Percentiles rank a stretch among this genome's conserved stretches.
phyloP scores from a whole-genome alignment of 2,888 invertebrate species.

The Oxystoma pomonae region DNA sequence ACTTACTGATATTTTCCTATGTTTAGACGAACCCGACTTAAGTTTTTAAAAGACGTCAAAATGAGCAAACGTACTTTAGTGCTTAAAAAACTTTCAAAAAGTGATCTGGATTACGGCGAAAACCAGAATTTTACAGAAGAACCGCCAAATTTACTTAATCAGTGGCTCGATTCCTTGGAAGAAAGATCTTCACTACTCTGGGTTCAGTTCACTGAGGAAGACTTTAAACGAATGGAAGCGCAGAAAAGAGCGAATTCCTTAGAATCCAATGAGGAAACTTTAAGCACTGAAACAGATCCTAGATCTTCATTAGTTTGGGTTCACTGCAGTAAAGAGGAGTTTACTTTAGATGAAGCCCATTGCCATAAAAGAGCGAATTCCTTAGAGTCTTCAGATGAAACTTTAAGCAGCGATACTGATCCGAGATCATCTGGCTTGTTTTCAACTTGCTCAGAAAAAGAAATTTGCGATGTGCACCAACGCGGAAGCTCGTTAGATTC shows the following conservation, averaged over 20 bases:
- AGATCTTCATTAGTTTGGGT: slow-evolving; percentile 44
- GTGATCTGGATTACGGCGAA: background rate
- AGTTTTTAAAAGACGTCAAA: too few species aligned
- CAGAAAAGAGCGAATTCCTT: slow-evolving; percentile 35
- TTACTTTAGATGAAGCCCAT: slow-evolving; percentile 25
- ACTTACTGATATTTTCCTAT: too few species aligned
- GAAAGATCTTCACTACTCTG: slow-evolving; percentile 43
- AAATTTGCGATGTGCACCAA: background rate
- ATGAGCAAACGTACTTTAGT: slow-evolving; percentile 34
- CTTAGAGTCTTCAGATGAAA: slow-evolving; percentile 35
- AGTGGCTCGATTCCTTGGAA: slow-evolving; percentile 44
- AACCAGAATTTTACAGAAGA: slow-evolving; percentile 11
- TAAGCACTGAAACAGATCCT: slow-evolving; percentile 30
- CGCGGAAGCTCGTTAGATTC: background rate
- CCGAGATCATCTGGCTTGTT: slow-evolving; percentile 5
- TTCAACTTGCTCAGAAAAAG: background rate
- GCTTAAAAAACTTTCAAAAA: slow-evolving; percentile 28
- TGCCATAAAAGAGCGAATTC: slow-evolving; percentile 34
- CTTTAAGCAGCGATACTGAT: slow-evolving; percentile 32
- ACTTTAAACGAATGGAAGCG: slow-evolving; percentile 21
- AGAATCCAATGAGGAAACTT: slow-evolving; percentile 35
- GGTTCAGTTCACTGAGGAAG: slow-evolving; percentile 41
- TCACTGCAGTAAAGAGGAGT: slow-evolving; percentile 38
- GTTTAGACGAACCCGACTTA: too few species aligned
- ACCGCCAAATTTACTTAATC: slow-evolving; percentile 33